Conservation (phyloP, 1,140 invertebrate genomes). For the Hypsibius dujardini region DNA sequence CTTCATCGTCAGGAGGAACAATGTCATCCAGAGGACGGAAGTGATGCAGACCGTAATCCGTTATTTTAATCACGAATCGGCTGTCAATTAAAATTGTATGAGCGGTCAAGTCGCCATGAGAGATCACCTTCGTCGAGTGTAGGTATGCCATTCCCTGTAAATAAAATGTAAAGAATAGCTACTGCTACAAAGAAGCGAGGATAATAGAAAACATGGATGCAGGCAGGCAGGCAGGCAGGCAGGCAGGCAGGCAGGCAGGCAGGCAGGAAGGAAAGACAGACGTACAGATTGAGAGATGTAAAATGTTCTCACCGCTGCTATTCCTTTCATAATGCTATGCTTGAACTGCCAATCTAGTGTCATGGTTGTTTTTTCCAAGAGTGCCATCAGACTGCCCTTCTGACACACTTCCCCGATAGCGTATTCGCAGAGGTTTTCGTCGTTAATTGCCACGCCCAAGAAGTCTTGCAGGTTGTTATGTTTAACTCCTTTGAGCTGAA, state of each 20-base stretch:
- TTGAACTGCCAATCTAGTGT: background rate
- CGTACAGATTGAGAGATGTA: background rate
- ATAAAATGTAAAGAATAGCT: no score
- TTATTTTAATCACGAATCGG: background rate
- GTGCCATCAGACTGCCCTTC: background rate
- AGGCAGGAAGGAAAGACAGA: no score
- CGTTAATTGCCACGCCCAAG: background rate
- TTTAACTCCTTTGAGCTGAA: no score
- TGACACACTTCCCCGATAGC: background rate
- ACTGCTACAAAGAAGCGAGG: no score
- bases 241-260: no score
- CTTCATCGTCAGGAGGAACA: background rate
- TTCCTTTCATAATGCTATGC: background rate
- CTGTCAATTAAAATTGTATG: background rate
- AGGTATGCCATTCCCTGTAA: background rate
- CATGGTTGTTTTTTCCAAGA: background rate
- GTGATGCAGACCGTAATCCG: background rate
- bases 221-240: background rate
- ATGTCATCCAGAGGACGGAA: background rate
- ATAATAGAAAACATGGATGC: no score
- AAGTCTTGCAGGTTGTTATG: background rate
- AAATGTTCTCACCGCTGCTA: background rate
- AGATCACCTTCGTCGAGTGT: background rate
- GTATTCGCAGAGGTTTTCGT: background rate
- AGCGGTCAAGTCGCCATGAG: background rate